Evolutionary conservation across 2,113 vertebrate species (phyloP).

Genomic region (Bubo bubo): DNA sequence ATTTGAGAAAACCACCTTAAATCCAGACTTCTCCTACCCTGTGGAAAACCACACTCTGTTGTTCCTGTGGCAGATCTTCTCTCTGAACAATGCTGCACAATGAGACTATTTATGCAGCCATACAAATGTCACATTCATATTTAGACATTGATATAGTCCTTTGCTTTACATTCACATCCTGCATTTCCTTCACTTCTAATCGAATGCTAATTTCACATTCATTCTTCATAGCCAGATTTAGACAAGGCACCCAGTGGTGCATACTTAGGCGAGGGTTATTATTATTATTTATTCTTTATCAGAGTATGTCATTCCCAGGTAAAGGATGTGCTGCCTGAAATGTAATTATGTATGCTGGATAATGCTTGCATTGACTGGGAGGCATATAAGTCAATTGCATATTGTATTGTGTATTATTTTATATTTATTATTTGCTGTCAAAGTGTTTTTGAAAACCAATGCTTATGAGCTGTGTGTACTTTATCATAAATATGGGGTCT

Average conservation of each 20-base stretch:
- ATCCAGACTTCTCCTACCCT: background rate
- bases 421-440: constrained; percentile 66
- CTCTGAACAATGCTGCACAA: background rate
- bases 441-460: constrained; percentile 67
- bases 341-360: constrained; percentile 69
- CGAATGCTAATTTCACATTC: constrained; percentile 64
- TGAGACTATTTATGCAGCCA: background rate
- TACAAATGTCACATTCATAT: constrained; percentile 31
- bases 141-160: constrained; percentile 5
- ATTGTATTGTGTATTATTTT: constrained; percentile 62
- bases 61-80: background rate
- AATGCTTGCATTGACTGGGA: constrained; percentile 32
- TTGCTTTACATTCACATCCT: constrained; percentile 28
- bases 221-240: constrained; percentile 61
- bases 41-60: background rate
- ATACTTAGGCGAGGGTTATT: background rate
- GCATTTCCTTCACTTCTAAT: constrained; percentile 54
- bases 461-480: constrained; percentile 38
- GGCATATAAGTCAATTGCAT: constrained; percentile 69
- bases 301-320: constrained; percentile 47
- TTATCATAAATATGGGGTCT: constrained; percentile 63
- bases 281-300: constrained; percentile 60
- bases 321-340: constrained; percentile 55
- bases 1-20: background rate
- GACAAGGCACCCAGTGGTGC: constrained; percentile 35